These are phyloP conservation scores for Emydoidea blandingii DNA, from an alignment of 2,797 vertebrate genomes.

Conservation along the genomic window DNA sequence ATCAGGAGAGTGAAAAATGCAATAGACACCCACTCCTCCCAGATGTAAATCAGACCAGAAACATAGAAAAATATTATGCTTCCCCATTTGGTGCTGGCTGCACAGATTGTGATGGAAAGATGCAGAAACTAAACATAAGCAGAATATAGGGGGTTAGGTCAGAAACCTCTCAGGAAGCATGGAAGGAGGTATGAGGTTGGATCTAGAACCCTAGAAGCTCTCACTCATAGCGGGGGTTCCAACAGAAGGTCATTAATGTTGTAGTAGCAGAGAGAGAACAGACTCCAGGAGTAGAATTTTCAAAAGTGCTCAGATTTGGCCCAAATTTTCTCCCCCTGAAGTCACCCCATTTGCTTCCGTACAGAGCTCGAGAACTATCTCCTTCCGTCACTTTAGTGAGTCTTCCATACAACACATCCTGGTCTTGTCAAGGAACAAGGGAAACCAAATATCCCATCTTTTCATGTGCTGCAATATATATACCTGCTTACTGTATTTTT, in stretches of 20 bases:
- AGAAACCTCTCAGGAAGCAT: background rate
- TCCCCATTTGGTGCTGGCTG: background rate
- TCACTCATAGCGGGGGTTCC: background rate
- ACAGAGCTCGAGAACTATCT: background rate
- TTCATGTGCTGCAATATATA: too few species aligned
- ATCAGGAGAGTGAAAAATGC: background rate
- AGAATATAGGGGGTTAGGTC: accelerated
- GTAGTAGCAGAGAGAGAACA: background rate
- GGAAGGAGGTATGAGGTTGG: background rate
- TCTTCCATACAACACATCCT: background rate
- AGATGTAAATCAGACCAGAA: background rate
- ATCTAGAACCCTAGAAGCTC: background rate
- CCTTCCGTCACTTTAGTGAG: background rate
- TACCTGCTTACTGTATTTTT: too few species aligned
- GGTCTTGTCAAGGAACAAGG: background rate
- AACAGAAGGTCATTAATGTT: background rate
- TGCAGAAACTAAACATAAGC: background rate
- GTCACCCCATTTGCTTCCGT: background rate
- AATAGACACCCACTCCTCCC: background rate
- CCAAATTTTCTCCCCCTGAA: background rate
- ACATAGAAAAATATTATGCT: background rate
- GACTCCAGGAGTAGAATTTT: accelerated
- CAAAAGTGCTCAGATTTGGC: background rate
- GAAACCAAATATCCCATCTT: background rate
- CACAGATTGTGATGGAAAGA: background rate